Evolutionary conservation across 1,140 invertebrate genomes (phyloP).

Genomic region (Drosophila nasuta): DNA sequence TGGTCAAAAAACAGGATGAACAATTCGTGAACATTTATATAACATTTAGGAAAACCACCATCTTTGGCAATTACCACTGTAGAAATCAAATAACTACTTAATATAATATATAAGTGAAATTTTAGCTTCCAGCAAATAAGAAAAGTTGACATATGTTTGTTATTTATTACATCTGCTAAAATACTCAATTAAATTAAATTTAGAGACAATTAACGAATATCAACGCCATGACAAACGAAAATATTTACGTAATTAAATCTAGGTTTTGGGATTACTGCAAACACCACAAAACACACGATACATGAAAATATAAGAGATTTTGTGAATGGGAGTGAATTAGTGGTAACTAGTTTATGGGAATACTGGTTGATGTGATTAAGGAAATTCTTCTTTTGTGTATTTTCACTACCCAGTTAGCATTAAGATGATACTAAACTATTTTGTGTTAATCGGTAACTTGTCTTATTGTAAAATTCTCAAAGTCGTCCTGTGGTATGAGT

Average conservation of each 20-base stretch:
- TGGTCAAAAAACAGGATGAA: neutral
- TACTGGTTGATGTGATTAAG: conserved; percentile 46
- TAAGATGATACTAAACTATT: neutral
- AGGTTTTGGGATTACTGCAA: too few relatives aligned
- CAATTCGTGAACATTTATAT: neutral
- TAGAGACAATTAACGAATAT: too few relatives aligned
- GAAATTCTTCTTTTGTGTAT: neutral
- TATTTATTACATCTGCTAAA: too few relatives aligned
- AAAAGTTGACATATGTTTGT: too few relatives aligned
- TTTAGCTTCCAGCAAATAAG: too few relatives aligned
- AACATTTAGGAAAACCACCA: neutral
- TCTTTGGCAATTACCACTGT: too few relatives aligned
- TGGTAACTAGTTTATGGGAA: conserved; percentile 23
- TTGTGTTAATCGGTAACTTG: conserved; percentile 60
- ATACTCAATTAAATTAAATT: too few relatives aligned
- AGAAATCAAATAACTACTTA: too few relatives aligned
- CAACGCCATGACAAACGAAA: too few relatives aligned
- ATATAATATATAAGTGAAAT: too few relatives aligned
- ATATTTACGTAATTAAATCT: too few relatives aligned
- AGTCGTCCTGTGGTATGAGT: conserved; percentile 68
- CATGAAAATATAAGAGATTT: neutral
- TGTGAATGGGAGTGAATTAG: conserved; percentile 4
- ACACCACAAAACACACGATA: too few relatives aligned
- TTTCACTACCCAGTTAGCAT: neutral
- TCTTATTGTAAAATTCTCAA: conserved; percentile 75